Base-by-base conservation (phyloP, 2,113 vertebrate genomes). In the Leiothrix lutea region DNA sequence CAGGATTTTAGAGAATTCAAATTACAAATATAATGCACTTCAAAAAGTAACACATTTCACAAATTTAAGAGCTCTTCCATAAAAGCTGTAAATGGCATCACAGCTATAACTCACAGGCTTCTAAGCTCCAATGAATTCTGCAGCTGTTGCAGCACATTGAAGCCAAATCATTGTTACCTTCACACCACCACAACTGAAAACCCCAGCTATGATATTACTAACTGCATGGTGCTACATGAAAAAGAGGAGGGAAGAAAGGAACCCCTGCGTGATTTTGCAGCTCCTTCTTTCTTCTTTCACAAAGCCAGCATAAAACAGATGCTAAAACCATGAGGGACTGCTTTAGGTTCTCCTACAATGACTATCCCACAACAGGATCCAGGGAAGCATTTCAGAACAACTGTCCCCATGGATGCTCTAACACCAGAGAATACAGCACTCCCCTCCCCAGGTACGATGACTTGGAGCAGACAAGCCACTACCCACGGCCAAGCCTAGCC, bases 161-260 rank as follows among this genome's bases (percentile, higher is more conserved):
- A 94, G 90, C 92, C 92, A 96, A 96, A 96, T 95, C 95, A 95
- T 96, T 96, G 94, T 94, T 97, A 96, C 94, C 95, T 96, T 96
- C 94, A 94, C 93, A 92, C 93, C 86, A 94, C 64, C 82, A 90
- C 86, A 93, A 94, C 82, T 95, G 93, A 93, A 96, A 95, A 86
- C 53, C 36, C 44, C 93, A 96, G 85, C 92, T 94, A 94, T 24
- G 79, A 71, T 88, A 86, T 74, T 95, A 83, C 88, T 47, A 82
- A 86, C 88, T 90, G 79, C 44, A 48, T 61, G 57, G 83, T 78
- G 80, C 83, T 84, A 92, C 73, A 81, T 50, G 28, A 47, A 88
- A 86, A 47, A 33, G 48, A 48, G 28, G 3, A 16, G 14, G 17
- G 14, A 6, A 12, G 5, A 47, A 45, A 51, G n/a, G 12, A 82